Conservation (phyloP, 2,113 vertebrate genomes). For the Phasianus colchicus region DNA sequence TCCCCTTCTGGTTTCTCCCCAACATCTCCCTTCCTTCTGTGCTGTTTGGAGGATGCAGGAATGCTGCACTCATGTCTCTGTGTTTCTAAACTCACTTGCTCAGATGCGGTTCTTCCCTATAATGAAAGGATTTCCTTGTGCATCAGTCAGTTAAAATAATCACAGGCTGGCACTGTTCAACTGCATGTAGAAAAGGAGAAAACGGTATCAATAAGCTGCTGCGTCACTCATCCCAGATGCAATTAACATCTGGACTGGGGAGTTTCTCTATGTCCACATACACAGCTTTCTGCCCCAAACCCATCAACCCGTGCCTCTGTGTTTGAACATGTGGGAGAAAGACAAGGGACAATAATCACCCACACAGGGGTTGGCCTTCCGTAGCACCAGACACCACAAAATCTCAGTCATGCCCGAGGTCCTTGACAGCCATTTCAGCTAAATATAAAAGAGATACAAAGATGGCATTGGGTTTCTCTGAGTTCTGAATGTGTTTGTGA, state of each 20-base stretch:
- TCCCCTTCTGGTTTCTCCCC: neutral
- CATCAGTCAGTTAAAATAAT: neutral
- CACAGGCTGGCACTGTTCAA: neutral
- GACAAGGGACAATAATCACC: rapidly evolving
- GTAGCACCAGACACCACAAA: neutral
- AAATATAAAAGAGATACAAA: neutral
- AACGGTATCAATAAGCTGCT: neutral
- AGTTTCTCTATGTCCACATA: neutral
- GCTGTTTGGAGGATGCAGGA: neutral
- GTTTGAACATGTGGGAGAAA: neutral
- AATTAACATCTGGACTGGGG: neutral
- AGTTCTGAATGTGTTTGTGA: neutral
- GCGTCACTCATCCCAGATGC: neutral
- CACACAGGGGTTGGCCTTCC: neutral
- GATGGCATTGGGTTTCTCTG: neutral
- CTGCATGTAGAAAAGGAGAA: neutral
- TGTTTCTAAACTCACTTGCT: neutral
- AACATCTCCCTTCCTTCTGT: neutral
- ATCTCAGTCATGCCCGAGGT: neutral
- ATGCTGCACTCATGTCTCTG: neutral
- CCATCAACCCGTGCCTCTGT: neutral
- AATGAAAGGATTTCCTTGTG: neutral
- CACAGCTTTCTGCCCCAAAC: neutral
- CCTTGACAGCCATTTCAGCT: neutral
- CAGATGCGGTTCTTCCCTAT: neutral